phyloP scores from a whole-genome alignment of 2,113 vertebrate genomes.

The Symphodus melops region DNA sequence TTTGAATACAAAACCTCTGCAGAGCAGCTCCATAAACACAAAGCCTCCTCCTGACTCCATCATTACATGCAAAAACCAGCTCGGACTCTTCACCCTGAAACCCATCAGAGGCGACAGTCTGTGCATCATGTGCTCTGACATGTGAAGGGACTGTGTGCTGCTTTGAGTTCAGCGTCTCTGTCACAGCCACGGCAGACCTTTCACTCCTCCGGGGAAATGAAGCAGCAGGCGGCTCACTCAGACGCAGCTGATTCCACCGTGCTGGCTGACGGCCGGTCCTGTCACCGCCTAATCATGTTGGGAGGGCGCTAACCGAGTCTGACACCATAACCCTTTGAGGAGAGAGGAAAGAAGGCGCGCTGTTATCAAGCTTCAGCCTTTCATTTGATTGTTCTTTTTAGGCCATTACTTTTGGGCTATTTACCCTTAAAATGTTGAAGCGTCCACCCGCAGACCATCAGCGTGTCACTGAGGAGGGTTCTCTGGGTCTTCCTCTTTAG shows the following conservation, averaged over 20 bases:
- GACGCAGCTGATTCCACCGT: slow-evolving; percentile 55
- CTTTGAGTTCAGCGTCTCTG: slow-evolving; percentile 46
- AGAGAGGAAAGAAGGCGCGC: slow-evolving; percentile 21
- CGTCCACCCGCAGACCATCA: neutral
- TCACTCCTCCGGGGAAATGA: slow-evolving; percentile 29
- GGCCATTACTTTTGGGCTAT: slow-evolving; percentile 18
- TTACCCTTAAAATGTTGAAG: slow-evolving; percentile 19
- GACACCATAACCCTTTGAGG: slow-evolving; percentile 62
- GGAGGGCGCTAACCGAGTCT: slow-evolving; percentile 43
- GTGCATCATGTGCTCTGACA: slow-evolving; percentile 31
- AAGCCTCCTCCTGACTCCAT: neutral
- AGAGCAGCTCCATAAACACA: neutral
- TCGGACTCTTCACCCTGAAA: slow-evolving; percentile 11
- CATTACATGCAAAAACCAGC: slow-evolving; percentile 6
- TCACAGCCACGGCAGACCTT: slow-evolving; percentile 53
- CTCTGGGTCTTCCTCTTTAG: neutral
- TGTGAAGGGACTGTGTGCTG: slow-evolving; percentile 48
- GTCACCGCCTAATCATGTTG: slow-evolving; percentile 55
- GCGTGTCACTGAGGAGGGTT: slow-evolving; percentile 7
- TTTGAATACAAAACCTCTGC: neutral
- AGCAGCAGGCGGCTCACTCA: slow-evolving; percentile 64
- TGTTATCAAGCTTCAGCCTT: slow-evolving; percentile 42
- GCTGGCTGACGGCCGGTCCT: slow-evolving; percentile 41
- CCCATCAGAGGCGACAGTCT: slow-evolving; percentile 17
- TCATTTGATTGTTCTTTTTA: slow-evolving; percentile 61